A percentile compares a stretch with the other conserved stretches of the same genome.
Evolutionary conservation across 2,797 vertebrate genomes (phyloP).

Genomic region (Pipistrellus nathusii): DNA sequence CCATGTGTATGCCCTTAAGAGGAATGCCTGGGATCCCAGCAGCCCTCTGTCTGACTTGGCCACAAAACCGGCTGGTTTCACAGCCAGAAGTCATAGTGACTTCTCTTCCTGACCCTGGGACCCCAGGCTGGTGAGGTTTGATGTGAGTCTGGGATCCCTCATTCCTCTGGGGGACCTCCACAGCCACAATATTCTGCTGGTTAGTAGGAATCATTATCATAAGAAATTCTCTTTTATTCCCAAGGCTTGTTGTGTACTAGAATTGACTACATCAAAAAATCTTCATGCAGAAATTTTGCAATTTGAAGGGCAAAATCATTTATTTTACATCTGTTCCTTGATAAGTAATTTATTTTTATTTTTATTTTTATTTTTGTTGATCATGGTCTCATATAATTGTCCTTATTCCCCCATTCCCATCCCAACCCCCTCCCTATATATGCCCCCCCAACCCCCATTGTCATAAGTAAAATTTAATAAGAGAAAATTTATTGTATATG

Average conservation of each 20-base stretch:
- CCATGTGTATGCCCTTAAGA: neutral
- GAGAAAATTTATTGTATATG: neutral
- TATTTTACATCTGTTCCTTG: neutral
- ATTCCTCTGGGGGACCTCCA: neutral
- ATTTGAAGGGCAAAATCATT: constrained; percentile 41
- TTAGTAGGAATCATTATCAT: neutral
- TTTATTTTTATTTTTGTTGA: too few species aligned
- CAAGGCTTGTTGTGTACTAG: neutral
- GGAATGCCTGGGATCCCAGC: neutral
- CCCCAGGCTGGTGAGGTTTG: neutral
- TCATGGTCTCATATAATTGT: too few species aligned
- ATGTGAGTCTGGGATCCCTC: neutral
- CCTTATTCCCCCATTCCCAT: too few species aligned
- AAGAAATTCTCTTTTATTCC: neutral
- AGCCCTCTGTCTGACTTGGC: neutral
- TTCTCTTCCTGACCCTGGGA: neutral
- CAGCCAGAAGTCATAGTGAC: neutral
- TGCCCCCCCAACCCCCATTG: too few species aligned
- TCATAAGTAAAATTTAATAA: constrained; percentile 49
- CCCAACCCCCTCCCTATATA: too few species aligned
- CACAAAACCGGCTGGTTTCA: neutral
- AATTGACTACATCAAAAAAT: constrained; percentile 61
- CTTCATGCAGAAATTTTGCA: neutral
- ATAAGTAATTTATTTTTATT: neutral
- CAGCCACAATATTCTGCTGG: neutral